Evolutionary conservation across 2,797 vertebrate species (phyloP).

Genomic region (Coracias cyanogaster): DNA sequence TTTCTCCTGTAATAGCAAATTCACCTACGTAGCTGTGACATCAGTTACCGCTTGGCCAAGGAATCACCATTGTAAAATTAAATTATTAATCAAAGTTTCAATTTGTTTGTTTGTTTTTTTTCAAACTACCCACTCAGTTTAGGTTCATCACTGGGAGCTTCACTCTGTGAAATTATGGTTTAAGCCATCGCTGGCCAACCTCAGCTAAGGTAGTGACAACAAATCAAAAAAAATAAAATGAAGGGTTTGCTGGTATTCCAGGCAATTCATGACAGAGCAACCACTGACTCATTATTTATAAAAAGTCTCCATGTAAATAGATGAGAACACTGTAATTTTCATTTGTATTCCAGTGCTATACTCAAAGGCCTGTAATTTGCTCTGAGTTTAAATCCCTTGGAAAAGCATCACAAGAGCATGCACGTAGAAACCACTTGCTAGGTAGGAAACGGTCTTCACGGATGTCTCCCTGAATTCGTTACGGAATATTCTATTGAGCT

Average conservation of each 20-base stretch:
- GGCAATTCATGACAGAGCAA: background rate
- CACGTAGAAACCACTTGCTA: background rate
- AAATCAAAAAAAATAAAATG: background rate
- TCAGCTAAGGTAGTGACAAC: background rate
- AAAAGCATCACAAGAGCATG: background rate
- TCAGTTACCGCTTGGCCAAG: background rate
- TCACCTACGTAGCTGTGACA: background rate
- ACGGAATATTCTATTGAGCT: background rate
- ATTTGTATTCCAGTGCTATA: background rate
- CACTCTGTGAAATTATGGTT: background rate
- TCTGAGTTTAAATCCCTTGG: slow-evolving; percentile 28
- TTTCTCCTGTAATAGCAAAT: background rate
- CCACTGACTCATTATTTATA: slow-evolving; percentile 52
- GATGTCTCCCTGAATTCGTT: background rate
- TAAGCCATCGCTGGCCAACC: background rate
- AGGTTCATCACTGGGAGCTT: background rate
- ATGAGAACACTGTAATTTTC: slow-evolving; percentile 35
- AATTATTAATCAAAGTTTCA: background rate
- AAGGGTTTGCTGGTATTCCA: background rate
- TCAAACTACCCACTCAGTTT: background rate
- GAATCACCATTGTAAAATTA: background rate
- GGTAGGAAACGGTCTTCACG: background rate
- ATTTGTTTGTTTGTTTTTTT: background rate
- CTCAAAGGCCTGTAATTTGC: slow-evolving; percentile 18
- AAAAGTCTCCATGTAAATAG: slow-evolving; percentile 41